phyloP scores from a whole-genome alignment of 2,888 invertebrate species.

The Troides oblongomaculatus region DNA sequence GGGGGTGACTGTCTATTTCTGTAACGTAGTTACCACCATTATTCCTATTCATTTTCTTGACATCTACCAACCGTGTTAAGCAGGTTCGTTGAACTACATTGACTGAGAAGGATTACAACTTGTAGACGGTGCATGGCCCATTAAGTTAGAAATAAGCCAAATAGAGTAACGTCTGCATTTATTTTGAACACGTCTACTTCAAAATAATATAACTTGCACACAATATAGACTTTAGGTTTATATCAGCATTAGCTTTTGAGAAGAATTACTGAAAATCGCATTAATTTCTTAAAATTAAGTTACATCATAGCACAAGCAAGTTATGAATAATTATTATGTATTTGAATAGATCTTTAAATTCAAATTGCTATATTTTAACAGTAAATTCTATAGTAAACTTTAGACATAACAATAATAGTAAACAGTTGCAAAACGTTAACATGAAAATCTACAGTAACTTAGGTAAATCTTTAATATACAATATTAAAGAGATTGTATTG shows the following conservation, averaged over 20 bases:
- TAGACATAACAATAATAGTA: too few relatives aligned
- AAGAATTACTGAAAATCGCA: background rate
- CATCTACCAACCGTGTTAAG: constrained; percentile 38
- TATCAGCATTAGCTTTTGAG: background rate
- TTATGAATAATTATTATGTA: too few relatives aligned
- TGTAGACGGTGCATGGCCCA: constrained; percentile 36
- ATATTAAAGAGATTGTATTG: background rate
- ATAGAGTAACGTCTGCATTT: constrained; percentile 23
- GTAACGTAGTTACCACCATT: constrained; percentile 58
- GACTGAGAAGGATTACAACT: constrained; percentile 37
- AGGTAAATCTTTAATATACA: background rate
- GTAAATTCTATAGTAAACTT: too few relatives aligned
- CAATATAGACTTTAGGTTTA: background rate
- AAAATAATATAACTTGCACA: background rate
- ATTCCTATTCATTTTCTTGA: constrained; percentile 63
- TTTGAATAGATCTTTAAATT: too few relatives aligned
- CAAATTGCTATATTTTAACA: too few relatives aligned
- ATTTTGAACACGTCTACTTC: constrained; percentile 10
- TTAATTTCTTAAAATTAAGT: background rate
- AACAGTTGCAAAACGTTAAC: too few relatives aligned
- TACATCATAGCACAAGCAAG: too few relatives aligned
- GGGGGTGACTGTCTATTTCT: constrained; percentile 70
- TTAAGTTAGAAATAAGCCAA: constrained; percentile 38
- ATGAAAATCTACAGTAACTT: too few relatives aligned
- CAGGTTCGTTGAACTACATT: constrained; percentile 43